Conservation (phyloP, 2,113 vertebrate species). For the Haemorhous mexicanus region DNA sequence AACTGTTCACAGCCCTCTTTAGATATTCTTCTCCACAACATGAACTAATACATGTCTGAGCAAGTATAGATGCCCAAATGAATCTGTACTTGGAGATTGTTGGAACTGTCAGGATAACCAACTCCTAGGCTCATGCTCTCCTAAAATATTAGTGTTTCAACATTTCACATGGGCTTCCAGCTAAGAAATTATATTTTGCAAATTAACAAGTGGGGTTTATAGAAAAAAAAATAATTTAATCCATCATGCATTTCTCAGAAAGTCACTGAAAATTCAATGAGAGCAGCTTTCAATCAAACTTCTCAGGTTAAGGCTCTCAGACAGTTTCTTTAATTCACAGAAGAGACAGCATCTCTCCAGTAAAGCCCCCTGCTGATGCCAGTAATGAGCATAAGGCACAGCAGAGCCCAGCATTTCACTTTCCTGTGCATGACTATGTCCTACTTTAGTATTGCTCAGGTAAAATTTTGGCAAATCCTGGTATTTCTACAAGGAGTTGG, state of each 20-base stretch:
- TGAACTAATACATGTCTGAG: neutral
- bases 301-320: neutral
- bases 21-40: neutral
- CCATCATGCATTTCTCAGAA: neutral
- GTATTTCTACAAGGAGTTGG: neutral
- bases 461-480: neutral
- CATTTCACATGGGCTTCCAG: neutral
- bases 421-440: accelerated
- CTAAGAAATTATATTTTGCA: accelerated
- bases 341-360: neutral
- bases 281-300: neutral
- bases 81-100: neutral
- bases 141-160: neutral
- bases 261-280: neutral
- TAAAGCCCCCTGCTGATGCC: neutral
- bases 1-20: neutral
- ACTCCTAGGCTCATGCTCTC: neutral
- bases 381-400: neutral
- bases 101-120: neutral
- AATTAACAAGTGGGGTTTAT: neutral
- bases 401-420: neutral
- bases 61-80: neutral
- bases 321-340: neutral
- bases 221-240: neutral
- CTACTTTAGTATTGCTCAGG: neutral